Percentiles rank a stretch among this genome's conserved stretches.
These are phyloP conservation scores for Hybos culiciformis DNA, from an alignment of 2,888 invertebrate genomes.

Conservation along the genomic window DNA sequence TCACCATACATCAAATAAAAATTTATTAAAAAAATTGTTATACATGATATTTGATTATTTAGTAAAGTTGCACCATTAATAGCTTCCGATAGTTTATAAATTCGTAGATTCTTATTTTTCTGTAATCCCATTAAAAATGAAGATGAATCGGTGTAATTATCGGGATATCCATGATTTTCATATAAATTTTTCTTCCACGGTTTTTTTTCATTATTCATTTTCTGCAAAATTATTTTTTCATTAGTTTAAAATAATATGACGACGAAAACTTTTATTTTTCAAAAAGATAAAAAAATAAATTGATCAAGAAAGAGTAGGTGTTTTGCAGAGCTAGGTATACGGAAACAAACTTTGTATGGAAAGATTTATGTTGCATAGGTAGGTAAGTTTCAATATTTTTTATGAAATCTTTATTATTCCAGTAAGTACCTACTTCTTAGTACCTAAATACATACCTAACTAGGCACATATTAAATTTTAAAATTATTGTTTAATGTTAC, in stretches of 20 bases:
- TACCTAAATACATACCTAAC: too few species aligned
- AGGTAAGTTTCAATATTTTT: too few species aligned
- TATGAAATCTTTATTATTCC: too few species aligned
- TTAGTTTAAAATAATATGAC: neutral
- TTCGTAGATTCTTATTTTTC: slow-evolving; percentile 68
- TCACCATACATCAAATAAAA: slow-evolving; percentile 61
- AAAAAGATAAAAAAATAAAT: too few species aligned
- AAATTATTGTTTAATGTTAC: too few species aligned
- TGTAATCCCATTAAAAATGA: slow-evolving; percentile 73
- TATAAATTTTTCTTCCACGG: slow-evolving; percentile 82
- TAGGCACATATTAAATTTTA: too few species aligned
- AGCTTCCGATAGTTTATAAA: slow-evolving; percentile 56
- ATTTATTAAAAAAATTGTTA: slow-evolving; percentile 56
- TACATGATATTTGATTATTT: slow-evolving; percentile 65
- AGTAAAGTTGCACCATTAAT: slow-evolving; percentile 63
- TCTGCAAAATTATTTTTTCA: neutral
- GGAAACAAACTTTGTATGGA: too few species aligned
- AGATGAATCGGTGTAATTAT: slow-evolving; percentile 77
- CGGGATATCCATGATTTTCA: slow-evolving; percentile 72
- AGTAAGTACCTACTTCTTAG: too few species aligned
- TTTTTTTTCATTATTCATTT: slow-evolving; percentile 11
- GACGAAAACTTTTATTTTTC: too few species aligned
- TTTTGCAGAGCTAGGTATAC: too few species aligned
- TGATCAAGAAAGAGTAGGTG: too few species aligned
- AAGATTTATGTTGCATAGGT: too few species aligned